Base-by-base conservation (phyloP, 2,797 vertebrate species). In the Kryptopterus vitreolus region DNA sequence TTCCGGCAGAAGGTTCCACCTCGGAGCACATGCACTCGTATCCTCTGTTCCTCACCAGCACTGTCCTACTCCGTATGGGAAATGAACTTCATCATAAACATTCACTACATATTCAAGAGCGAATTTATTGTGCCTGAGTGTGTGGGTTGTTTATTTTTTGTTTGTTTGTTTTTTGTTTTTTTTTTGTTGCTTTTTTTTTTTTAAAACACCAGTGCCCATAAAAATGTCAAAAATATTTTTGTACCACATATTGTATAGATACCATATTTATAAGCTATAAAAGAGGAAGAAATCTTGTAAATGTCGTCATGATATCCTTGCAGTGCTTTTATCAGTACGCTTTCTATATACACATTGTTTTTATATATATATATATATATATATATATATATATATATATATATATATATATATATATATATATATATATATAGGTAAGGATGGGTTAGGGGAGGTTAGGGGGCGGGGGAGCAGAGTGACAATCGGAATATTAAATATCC, bases 211-310 rank as follows among this genome's bases (percentile, higher is more conserved):
- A 92, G 89, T 92, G 92, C 92, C 94, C 92, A 85, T 89, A 91
- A 88, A n/a, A 90, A 93, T 92, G 90, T 92, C 90, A 92, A 92
- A n/a, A 92, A 90, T 96, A 94, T 96, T 96, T 96, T 95, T 96
- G 90, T 95, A 96, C 90, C 88, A 88, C 93, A 91, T 94, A 88
- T 93, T 92, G 93, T 95, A 94, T 94, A 96, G 94, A 95, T 94
- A 94, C 82, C 91, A 84, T 95, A 95, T 96, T 96, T 96, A 96
- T 96, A 94, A 97, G 94, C 95, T 93, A 95, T 93, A 91, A 94
- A 82, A 70, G 78, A 82, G 76, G 78, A 93, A 92, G 61, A 93
- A 82, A 92, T 92, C 87, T 92, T 95, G 93, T 96, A 95, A 94
- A 95, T 94, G 86, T 93, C 87, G 92, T 92, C 88, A 86, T 89